These are phyloP conservation scores for Xiphydria camelus DNA, from an alignment of 2,888 invertebrate genomes.

Conservation along the genomic window DNA sequence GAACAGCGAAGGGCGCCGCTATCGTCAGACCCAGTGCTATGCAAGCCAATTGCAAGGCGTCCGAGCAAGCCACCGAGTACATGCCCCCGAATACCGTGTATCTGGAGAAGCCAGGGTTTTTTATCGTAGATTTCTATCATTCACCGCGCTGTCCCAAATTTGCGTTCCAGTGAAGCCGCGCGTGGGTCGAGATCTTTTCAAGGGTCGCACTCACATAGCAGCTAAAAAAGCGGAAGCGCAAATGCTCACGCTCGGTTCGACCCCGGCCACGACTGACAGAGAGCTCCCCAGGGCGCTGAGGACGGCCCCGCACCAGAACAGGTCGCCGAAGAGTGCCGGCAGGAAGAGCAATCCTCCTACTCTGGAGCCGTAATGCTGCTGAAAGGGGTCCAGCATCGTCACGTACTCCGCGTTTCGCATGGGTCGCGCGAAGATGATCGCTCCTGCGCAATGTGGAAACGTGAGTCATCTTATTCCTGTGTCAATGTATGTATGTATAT, in stretches of 20 bases:
- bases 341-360: constrained; percentile 70
- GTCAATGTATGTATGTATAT: too few species aligned
- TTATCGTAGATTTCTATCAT: too few species aligned
- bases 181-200: background rate
- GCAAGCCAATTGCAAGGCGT: constrained; percentile 69
- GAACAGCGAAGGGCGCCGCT: constrained; percentile 66
- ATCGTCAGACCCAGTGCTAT: constrained; percentile 70
- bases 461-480: too few species aligned
- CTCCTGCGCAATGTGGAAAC: constrained; percentile 60
- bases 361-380: constrained; percentile 69
- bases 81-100: constrained; percentile 73
- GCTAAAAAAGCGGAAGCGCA: constrained; percentile 47
- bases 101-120: too few species aligned
- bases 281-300: constrained; percentile 66
- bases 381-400: constrained; percentile 74
- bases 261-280: constrained; percentile 46
- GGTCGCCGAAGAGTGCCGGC: constrained; percentile 71
- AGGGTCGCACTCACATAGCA: constrained; percentile 43
- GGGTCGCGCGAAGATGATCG: constrained; percentile 69
- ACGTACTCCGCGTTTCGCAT: constrained; percentile 72
- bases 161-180: too few species aligned
- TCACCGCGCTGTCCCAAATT: too few species aligned
- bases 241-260: constrained; percentile 48
- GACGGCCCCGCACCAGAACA: constrained; percentile 73
- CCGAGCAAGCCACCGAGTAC: constrained; percentile 74